Evolutionary conservation across 2,113 vertebrate genomes (phyloP).

Genomic region (Hyla sarda): DNA sequence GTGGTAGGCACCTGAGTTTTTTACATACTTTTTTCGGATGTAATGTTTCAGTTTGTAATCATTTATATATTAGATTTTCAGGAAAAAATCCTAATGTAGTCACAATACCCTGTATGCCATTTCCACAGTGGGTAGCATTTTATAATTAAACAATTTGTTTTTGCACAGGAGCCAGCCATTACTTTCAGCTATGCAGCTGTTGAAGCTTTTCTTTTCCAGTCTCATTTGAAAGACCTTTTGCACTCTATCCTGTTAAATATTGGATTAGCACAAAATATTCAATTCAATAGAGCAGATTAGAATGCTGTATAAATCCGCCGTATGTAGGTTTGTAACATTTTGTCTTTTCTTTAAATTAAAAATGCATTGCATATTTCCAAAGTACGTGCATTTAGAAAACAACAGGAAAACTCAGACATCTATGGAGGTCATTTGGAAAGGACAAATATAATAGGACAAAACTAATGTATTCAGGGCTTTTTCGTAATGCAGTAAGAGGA

Average conservation of each 20-base stretch:
- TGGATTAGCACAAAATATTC: constrained; percentile 38
- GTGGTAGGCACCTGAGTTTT: constrained; percentile 30
- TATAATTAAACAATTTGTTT: constrained; percentile 61
- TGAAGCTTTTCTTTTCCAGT: constrained; percentile 11
- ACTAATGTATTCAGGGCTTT: not conserved
- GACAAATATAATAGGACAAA: constrained; percentile 24
- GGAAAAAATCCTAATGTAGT: constrained; percentile 54
- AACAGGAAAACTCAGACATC: not conserved
- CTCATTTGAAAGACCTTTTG: constrained; percentile 36
- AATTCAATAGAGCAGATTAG: constrained; percentile 6
- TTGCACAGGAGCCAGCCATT: constrained; percentile 50
- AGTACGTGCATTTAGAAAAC: not conserved
- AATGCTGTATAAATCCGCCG: not conserved
- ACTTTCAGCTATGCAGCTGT: constrained; percentile 14
- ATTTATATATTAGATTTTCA: constrained; percentile 53
- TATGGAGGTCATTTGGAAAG: not conserved
- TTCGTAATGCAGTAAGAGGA: not conserved
- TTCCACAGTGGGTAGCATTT: constrained; percentile 57
- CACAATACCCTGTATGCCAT: constrained; percentile 42
- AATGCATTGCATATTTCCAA: not conserved
- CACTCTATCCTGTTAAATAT: constrained; percentile 39
- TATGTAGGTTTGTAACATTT: not conserved
- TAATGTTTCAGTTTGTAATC: constrained; percentile 52
- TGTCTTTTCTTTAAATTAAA: constrained; percentile 13
- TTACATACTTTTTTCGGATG: not conserved